Conservation (phyloP, 1,140 invertebrate genomes). For the Drosophila takahashii region DNA sequence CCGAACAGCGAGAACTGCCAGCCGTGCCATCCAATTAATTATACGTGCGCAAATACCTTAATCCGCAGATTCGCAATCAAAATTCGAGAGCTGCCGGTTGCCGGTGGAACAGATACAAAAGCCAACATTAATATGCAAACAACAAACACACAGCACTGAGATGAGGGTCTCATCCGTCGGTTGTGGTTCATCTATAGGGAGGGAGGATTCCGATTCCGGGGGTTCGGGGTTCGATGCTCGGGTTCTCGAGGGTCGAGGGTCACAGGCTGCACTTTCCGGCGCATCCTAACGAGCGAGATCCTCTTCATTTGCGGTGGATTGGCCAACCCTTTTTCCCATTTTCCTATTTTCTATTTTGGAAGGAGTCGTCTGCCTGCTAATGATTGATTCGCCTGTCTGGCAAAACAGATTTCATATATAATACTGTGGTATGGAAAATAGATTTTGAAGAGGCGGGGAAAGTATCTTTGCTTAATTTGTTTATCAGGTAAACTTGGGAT, state of each 20-base stretch:
- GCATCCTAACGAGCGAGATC: slow-evolving; percentile 50
- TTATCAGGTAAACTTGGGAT: background rate
- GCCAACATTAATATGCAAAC: slow-evolving; percentile 74
- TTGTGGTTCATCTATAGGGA: slow-evolving; percentile 13
- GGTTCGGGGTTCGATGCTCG: slow-evolving; percentile 8
- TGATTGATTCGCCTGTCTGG: slow-evolving; percentile 42
- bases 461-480: slow-evolving; percentile 1
- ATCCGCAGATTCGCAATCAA: slow-evolving; percentile 81
- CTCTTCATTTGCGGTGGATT: slow-evolving; percentile 54
- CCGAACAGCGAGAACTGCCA: slow-evolving; percentile 1
- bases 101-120: slow-evolving; percentile 66
- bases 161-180: slow-evolving; percentile 45
- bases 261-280: slow-evolving; percentile 20
- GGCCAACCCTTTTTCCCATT: slow-evolving; percentile 26
- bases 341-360: background rate
- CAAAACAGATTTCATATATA: slow-evolving; percentile 41
- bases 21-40: slow-evolving; percentile 76
- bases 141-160: slow-evolving; percentile 36
- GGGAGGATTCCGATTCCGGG: slow-evolving; percentile 6
- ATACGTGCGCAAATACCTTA: slow-evolving; percentile 83
- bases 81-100: slow-evolving; percentile 68
- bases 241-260: slow-evolving; percentile 35
- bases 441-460: background rate
- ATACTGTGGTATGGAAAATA: slow-evolving; percentile 3
- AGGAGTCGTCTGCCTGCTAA: slow-evolving; percentile 28